A percentile compares a stretch with the other conserved stretches of the same genome.
phyloP scores from a whole-genome alignment of 2,797 vertebrate species.

The Microtus agrestis region DNA sequence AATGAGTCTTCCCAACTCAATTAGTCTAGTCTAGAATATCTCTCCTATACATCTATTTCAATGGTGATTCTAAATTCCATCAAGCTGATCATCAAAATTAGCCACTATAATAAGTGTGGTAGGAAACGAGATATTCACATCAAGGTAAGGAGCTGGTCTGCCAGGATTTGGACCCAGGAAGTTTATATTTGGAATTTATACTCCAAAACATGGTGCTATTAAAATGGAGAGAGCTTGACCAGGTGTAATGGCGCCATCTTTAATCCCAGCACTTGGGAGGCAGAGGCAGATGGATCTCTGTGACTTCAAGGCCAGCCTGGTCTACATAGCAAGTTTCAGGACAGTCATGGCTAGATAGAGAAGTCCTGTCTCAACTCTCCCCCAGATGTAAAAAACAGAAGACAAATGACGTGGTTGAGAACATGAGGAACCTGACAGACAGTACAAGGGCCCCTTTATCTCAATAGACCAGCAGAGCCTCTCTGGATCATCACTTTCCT shows the following conservation, averaged over 20 bases:
- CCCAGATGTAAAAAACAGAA: neutral
- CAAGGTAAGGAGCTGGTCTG: neutral
- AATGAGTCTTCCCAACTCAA: neutral
- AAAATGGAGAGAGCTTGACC: neutral
- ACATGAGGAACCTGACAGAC: neutral
- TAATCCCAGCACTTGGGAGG: neutral
- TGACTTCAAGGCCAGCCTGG: neutral
- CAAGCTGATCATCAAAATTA: neutral
- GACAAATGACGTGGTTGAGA: neutral
- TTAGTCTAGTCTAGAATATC: neutral
- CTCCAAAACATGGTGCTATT: neutral
- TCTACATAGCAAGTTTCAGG: neutral
- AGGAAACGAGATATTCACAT: neutral
- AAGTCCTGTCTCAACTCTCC: neutral
- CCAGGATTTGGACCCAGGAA: neutral
- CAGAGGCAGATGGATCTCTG: neutral
- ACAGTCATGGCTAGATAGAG: neutral
- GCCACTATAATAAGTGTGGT: neutral
- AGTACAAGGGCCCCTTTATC: neutral
- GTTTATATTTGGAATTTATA: neutral
- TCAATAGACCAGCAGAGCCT: neutral
- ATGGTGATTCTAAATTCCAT: neutral
- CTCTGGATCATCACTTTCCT: neutral
- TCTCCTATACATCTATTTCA: neutral
- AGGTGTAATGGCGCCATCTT: neutral